Conservation (phyloP, 2,888 invertebrate species). For the Lasioglossum marginatum region DNA sequence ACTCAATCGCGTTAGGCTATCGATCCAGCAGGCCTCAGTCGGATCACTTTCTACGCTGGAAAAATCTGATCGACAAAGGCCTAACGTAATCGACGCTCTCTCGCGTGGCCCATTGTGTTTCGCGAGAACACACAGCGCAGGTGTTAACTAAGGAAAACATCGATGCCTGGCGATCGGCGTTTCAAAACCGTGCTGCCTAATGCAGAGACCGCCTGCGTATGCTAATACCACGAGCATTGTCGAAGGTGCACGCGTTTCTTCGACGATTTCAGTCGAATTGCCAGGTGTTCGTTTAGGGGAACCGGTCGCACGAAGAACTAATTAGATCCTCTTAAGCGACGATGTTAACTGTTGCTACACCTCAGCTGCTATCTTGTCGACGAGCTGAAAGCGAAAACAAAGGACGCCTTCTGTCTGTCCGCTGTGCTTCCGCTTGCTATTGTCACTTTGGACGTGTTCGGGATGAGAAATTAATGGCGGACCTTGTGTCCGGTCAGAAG, state of each 20-base stretch:
- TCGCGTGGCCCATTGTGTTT: constrained; percentile 63
- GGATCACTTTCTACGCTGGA: constrained; percentile 41
- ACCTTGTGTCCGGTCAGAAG: background rate
- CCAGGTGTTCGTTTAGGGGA: constrained; percentile 43
- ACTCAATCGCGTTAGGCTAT: constrained; percentile 19
- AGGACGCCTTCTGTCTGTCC: constrained; percentile 16
- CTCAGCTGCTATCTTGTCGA: background rate
- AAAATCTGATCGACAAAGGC: constrained; percentile 33
- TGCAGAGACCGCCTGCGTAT: constrained; percentile 13
- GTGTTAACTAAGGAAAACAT: constrained; percentile 57
- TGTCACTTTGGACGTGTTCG: constrained; percentile 14
- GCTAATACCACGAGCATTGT: constrained; percentile 28
- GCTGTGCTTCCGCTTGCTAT: background rate
- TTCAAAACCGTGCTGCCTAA: constrained; percentile 47
- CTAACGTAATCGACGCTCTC: constrained; percentile 37
- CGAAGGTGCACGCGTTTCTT: constrained; percentile 18
- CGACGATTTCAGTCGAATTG: constrained; percentile 32
- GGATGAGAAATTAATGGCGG: constrained; percentile 10
- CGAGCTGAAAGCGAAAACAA: constrained; percentile 62
- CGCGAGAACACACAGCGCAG: constrained; percentile 43
- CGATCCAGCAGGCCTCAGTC: background rate
- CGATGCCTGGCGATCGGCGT: constrained; percentile 41
- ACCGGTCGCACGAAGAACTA: constrained; percentile 49
- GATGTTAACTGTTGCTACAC: constrained; percentile 23
- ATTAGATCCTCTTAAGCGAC: constrained; percentile 46